phyloP scores from a whole-genome alignment of 2,888 invertebrate species.

The Macrophya annulata region DNA sequence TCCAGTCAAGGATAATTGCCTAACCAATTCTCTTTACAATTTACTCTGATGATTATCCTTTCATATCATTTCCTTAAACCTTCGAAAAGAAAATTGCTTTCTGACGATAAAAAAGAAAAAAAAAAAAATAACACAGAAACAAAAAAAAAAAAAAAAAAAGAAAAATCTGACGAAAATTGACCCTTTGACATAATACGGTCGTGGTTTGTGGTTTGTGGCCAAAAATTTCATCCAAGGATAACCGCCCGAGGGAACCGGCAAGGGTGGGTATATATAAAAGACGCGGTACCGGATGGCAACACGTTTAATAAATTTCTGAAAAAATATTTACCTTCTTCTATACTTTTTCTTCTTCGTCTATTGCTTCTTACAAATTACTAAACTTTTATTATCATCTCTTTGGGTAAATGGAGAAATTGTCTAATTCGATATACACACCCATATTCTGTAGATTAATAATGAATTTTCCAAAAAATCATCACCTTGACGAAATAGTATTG shows the following conservation, averaged over 20 bases:
- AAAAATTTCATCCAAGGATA: constrained; percentile 28
- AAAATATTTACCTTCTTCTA: constrained; percentile 29
- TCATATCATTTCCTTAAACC: background rate
- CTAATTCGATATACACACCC: background rate
- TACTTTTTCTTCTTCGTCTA: background rate
- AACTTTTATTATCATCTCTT: background rate
- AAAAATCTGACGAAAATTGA: constrained; percentile 26
- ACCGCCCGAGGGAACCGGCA: constrained; percentile 9
- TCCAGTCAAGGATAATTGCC: background rate
- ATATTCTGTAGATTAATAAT: background rate
- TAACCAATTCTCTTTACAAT: background rate
- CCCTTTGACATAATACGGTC: constrained; percentile 42
- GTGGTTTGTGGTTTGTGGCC: background rate
- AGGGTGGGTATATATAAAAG: constrained; percentile 20
- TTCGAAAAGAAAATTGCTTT: constrained; percentile 7
- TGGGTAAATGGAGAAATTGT: background rate
- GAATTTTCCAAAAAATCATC: background rate
- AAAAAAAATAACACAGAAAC: no score
- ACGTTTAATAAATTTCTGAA: constrained; percentile 14
- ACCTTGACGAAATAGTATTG: background rate
- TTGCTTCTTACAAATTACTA: background rate
- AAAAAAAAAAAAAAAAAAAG: no score
- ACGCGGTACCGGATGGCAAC: background rate
- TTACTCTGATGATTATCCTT: background rate
- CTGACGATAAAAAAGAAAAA: background rate